Evolutionary conservation across 2,888 invertebrate species (phyloP).

Genomic region (Andrena bicolor): DNA sequence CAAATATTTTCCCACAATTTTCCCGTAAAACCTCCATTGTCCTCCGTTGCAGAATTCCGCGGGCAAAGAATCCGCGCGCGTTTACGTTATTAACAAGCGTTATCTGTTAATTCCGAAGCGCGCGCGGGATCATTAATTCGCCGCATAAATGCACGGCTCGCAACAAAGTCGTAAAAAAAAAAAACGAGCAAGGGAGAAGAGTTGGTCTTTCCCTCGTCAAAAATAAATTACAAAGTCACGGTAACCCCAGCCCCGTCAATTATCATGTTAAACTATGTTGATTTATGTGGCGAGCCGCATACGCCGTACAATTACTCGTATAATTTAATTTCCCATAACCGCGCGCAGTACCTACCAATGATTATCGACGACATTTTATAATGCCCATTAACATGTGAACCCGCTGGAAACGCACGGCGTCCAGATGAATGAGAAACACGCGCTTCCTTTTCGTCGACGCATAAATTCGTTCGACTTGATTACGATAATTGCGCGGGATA

Average conservation of each 20-base stretch:
- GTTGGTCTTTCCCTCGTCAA: constrained; percentile 12
- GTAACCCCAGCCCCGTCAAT: background rate
- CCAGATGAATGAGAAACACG: background rate
- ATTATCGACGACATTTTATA: constrained; percentile 22
- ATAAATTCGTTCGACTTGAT: constrained; percentile 27
- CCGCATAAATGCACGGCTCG: background rate
- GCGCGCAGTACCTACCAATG: background rate
- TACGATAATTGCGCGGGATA: constrained; percentile 11
- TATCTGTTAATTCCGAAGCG: constrained; percentile 1
- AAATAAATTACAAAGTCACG: constrained; percentile 29
- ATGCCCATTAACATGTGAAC: constrained; percentile 15
- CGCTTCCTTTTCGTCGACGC: background rate
- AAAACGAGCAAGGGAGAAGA: too few species aligned
- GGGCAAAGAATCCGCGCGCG: background rate
- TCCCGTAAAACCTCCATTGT: background rate
- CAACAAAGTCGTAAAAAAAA: constrained; percentile 7
- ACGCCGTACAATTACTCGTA: constrained; percentile 17
- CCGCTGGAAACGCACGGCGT: background rate
- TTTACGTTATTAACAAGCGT: constrained; percentile 16
- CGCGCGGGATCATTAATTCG: constrained; percentile 3
- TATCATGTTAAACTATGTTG: constrained; percentile 36
- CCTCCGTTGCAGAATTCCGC: background rate
- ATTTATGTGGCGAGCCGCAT: constrained; percentile 19
- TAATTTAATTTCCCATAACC: constrained; percentile 17
- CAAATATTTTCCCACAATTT: constrained; percentile 11